Base-by-base conservation (phyloP, 1,140 invertebrate genomes). In the Laupala kohalensis region DNA sequence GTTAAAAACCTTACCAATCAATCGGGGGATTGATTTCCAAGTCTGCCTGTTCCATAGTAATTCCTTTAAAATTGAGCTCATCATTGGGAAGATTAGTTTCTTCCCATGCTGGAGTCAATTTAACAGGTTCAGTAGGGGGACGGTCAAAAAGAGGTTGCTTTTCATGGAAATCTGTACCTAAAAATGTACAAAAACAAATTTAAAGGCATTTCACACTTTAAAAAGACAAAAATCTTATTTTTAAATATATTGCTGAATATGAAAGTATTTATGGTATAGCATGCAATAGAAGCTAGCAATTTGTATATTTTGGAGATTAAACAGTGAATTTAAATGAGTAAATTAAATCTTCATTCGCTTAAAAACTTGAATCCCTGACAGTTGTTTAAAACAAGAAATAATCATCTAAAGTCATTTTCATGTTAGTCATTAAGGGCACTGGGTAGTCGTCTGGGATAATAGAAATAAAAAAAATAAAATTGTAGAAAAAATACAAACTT, bases 91-190 rank as follows among this genome's bases (percentile, higher is more conserved):
- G 84, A 80, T 91, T 91, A 67, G 87, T 88, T 73, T 90, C 90
- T 83, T 94, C 92, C 92, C 92, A 94, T 67, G 91, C 90, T 1
- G 92, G 92, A 5, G 91, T 92, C 69, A 94, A 82, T 75, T 89
- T 87, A 29, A 94, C 92, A 66, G 92, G 92, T 81, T 92, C 89
- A 74, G 84, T 83, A n/a, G 82, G 77, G 12, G 71, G 29, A 13
- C 72, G 24, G 24, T 77, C 84, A 64, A 75, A 75, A 63, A 75
- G 76, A 19, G 74, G 74, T 27, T 74, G 75, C 69, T 74, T 77
- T 63, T 77, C 77, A 29, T 66, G 72, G 26, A n/a, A 64, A 79
- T 81, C 82, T 70, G 80, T 81, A 78, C 76, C 75, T 73, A 75
- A 77, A 76, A 78, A 79, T 12, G 13, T 29, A 29, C 12, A 68